Evolutionary conservation across 1,140 invertebrate species (phyloP).

Genomic region (Macrobrachium nipponense): DNA sequence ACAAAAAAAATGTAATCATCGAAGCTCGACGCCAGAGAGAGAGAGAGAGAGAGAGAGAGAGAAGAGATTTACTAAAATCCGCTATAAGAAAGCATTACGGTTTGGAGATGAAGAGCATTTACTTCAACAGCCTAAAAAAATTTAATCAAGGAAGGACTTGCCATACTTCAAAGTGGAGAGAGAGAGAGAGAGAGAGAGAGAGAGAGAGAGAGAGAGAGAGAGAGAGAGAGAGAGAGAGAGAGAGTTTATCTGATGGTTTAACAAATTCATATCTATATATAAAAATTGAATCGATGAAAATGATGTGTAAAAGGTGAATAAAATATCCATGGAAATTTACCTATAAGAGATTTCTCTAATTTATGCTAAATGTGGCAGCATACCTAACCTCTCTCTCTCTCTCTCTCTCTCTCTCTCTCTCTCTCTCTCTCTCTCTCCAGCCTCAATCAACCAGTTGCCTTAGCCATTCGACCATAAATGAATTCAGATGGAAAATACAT

Average conservation of each 20-base stretch:
- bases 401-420: not conserved
- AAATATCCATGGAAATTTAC: not conserved
- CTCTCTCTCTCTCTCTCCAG: constrained; percentile 12
- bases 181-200: not conserved
- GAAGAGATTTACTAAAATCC: not conserved
- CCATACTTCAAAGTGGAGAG: not conserved
- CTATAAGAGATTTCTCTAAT: too few species aligned
- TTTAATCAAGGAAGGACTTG: too few species aligned
- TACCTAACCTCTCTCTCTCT: not conserved
- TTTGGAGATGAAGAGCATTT: too few species aligned
- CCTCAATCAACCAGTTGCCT: not conserved
- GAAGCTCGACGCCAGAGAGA: fast-evolving
- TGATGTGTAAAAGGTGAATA: not conserved
- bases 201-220: not conserved
- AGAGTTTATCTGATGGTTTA: too few species aligned
- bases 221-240: too few species aligned
- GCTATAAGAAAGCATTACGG: too few species aligned
- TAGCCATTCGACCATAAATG: constrained; percentile 1
- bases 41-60: not conserved
- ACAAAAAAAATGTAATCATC: too few species aligned
- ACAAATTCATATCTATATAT: too few species aligned
- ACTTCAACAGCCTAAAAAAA: too few species aligned
- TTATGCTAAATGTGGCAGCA: too few species aligned
- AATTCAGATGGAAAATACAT: too few species aligned
- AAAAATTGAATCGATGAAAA: not conserved